Evolutionary conservation across 2,797 vertebrate species (phyloP), one percentile per base, ranked within the genome.

Genomic region (Poecilia wingei): DNA sequence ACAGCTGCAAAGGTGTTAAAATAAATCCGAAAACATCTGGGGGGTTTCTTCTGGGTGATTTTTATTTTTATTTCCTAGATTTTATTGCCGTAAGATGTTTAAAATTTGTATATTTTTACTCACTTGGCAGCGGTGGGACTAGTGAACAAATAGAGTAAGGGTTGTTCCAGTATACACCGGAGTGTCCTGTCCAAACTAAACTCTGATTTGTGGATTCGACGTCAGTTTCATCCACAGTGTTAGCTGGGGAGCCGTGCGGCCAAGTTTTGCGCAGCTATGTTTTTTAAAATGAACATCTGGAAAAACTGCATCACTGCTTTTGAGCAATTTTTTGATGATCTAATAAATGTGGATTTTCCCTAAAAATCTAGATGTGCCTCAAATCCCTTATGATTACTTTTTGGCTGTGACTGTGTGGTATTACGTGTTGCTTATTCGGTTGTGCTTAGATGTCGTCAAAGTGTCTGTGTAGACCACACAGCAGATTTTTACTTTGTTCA

Each of bases 1-100:
- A 72, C 86, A 91, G 82, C 91, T 84, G 90, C 70, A 55, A 81
- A 88, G 91, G 85, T 89, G 88, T 86, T 91, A 85, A 87, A 91
- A 89, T 84, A 91, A 87, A 89, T 83, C 80, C 78, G 76, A 75
- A 64, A 76, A 89, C 86, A 87, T 85, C 31, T 81, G 69, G 53
- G 53, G 3, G 33, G 85, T 83, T 73, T 78, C 68, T 61, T 39
- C 55, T 12, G 47, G 28, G 31, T 46, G 36, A n/a, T 74, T 77
- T 57, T 25, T 25, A 7, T 73, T 46, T 16, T 66, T 64, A 13
- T 16, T 57, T n/a, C 39, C 69, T 75, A 57, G 33, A 43, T 22
- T 46, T 6, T 6, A 6, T 72, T n/a, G 68, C 25, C 7, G 14
- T 28, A 46, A 70, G n/a, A 28, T 70, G 43, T 16, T n/a, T 28